A percentile compares a stretch with the other conserved stretches of the same genome.
Conservation (phyloP, 2,797 vertebrate species). For the Lagocephalus sceleratus region DNA sequence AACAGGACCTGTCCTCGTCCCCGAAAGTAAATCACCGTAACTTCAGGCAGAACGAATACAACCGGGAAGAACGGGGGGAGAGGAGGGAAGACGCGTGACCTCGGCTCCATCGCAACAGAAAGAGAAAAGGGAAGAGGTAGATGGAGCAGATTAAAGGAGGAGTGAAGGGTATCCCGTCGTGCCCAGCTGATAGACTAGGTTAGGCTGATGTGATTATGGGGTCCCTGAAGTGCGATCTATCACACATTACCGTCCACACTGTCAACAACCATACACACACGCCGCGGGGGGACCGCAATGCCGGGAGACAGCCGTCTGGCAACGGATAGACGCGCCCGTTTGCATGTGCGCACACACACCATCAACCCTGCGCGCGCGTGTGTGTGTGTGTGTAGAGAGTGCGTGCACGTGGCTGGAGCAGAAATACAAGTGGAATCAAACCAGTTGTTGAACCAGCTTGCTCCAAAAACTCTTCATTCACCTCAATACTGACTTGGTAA, state of each 20-base stretch:
- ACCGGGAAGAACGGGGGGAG: constrained; percentile 6
- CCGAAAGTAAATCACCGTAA: not conserved
- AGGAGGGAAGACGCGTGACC: constrained; percentile 14
- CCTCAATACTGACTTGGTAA: too few relatives aligned
- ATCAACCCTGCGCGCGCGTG: constrained; percentile 8
- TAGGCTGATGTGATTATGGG: constrained; percentile 83
- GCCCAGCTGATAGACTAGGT: constrained; percentile 80
- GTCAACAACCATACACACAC: constrained; percentile 80
- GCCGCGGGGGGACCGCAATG: constrained; percentile 78
- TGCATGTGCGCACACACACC: constrained; percentile 43
- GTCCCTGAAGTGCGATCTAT: constrained; percentile 84
- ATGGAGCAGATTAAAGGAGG: constrained; percentile 75
- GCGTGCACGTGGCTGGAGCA: too few relatives aligned
- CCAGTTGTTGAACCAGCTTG: too few relatives aligned
- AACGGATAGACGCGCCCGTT: constrained; percentile 58
- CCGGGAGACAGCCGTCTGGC: constrained; percentile 81
- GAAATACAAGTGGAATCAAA: too few relatives aligned
- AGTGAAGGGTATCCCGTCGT: constrained; percentile 79
- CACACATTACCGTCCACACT: constrained; percentile 84
- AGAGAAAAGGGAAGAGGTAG: constrained; percentile 57
- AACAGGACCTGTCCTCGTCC: not conserved
- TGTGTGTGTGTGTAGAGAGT: constrained; percentile 1
- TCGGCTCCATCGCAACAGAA: constrained; percentile 3
- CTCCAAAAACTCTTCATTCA: too few relatives aligned
- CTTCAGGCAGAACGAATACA: not conserved